Conservation (phyloP, 2,797 vertebrate genomes). For the Harpagifer antarcticus region DNA sequence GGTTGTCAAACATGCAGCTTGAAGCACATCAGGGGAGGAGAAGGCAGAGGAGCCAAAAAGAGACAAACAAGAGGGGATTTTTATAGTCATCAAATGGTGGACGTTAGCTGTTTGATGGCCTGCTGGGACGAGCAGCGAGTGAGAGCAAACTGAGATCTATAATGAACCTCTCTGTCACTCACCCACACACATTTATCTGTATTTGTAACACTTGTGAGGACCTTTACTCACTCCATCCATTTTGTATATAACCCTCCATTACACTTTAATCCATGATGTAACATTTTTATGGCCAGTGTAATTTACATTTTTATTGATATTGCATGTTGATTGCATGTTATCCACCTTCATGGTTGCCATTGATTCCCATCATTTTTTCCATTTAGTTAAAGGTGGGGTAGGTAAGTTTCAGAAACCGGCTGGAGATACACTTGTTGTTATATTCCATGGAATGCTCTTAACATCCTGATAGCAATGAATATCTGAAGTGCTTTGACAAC, state of each 20-base stretch:
- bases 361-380: neutral
- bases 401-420: no score
- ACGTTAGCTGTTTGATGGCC: slow-evolving; percentile 55
- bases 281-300: neutral
- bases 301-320: no score
- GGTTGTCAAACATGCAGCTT: slow-evolving; percentile 46
- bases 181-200: slow-evolving; percentile 8
- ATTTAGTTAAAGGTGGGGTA: no score
- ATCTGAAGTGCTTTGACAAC: no score
- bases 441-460: no score
- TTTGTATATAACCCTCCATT: neutral
- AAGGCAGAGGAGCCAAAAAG: slow-evolving; percentile 42
- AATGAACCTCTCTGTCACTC: slow-evolving; percentile 41
- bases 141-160: slow-evolving; percentile 23
- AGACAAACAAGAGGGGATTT: slow-evolving; percentile 48
- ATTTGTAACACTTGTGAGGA: slow-evolving; percentile 7
- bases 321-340: neutral
- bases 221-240: neutral
- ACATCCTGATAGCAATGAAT: no score
- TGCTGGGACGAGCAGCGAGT: slow-evolving; percentile 35
- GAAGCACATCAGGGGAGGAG: slow-evolving; percentile 44
- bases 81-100: slow-evolving; percentile 54
- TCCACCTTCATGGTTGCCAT: neutral
- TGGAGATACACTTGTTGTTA: no score
- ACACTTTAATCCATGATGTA: neutral